Percentiles rank a stretch among this genome's conserved stretches.
phyloP scores from a whole-genome alignment of 1,140 invertebrate genomes.

The Sarcophaga peregrina region DNA sequence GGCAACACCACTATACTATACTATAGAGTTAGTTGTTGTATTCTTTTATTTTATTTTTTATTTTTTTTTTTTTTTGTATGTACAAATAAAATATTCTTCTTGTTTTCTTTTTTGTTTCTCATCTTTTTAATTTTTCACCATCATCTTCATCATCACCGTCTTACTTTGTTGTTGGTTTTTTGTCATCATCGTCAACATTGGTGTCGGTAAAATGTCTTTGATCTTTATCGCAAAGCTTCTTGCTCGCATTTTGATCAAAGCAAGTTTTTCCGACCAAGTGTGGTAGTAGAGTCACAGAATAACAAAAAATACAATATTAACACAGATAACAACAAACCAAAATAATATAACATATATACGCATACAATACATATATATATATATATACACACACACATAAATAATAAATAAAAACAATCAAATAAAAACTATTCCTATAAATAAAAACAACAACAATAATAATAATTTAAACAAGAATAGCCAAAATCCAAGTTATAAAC shows the following conservation, averaged over 20 bases:
- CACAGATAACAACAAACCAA: slow-evolving; percentile 35
- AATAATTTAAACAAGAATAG: slow-evolving; percentile 6
- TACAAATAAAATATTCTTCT: too few relatives aligned
- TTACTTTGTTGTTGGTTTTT: slow-evolving; percentile 8
- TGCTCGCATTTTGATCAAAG: slow-evolving; percentile 67
- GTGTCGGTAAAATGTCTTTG: slow-evolving; percentile 64
- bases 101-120: too few relatives aligned
- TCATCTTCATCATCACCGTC: neutral
- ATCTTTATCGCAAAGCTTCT: slow-evolving; percentile 67
- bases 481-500: too few relatives aligned
- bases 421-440: neutral
- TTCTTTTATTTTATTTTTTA: too few relatives aligned
- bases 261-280: slow-evolving; percentile 64
- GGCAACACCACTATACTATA: too few relatives aligned
- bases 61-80: too few relatives aligned
- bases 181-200: slow-evolving; percentile 40
- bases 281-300: slow-evolving; percentile 9
- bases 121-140: neutral
- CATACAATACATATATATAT: slow-evolving; percentile 6
- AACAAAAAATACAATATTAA: slow-evolving; percentile 45
- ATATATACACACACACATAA: too few relatives aligned
- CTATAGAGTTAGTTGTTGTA: too few relatives aligned
- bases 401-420: slow-evolving; percentile 40
- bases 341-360: slow-evolving; percentile 29
- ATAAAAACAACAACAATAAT: slow-evolving; percentile 11